Evolutionary conservation across 1,140 invertebrate genomes (phyloP), one percentile per base, ranked within the genome.

Genomic region (Conus ventricosus): DNA sequence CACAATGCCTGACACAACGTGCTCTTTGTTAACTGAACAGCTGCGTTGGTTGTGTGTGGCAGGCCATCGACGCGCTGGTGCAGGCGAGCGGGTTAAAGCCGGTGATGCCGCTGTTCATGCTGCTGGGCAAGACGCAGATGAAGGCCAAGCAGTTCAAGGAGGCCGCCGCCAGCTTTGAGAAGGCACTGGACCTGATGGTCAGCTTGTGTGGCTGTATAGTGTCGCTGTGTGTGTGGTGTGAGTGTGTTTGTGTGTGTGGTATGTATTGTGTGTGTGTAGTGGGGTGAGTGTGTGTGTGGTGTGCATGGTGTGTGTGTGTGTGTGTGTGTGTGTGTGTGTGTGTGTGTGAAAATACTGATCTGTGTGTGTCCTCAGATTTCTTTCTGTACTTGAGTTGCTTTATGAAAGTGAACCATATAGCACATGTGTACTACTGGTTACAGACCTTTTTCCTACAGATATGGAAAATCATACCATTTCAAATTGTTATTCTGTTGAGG

Each of bases 61-160:
- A 95, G 94, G 95, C 95, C 55, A 94, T 95, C 76, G 93, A 93
- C 53, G 94, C 94, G 0, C 90, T 95, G 23, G 80, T 89, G 39
- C 60, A 89, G 75, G 94, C 94, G 13, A 91, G 0, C 85, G 91
- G 76, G 87, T 90, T 90, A 6, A 94, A 94, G 88, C 93, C 95
- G 4, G 89, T 91, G 11, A 91, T 92, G 2, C 90, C 92, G 17
- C 90, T 94, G 84, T 95, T 93, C 88, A 94, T 94, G 92, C 86
- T 95, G 82, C 91, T 95, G 13, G 95, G 95, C 39, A 94, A 94
- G 87, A 95, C 94, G 17, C 93, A 94, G 89, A 95, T 95, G 94
- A 95, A 95, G 87, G 95, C 95, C 53, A 94, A 95, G 89, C 90
- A 89, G 57, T 95, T 92, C 89, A 91, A 92, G 55, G 92, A 95